Percentiles rank a stretch among this genome's conserved stretches.
Conservation (phyloP, 2,888 invertebrate species). For the Drosophila tripunctata region DNA sequence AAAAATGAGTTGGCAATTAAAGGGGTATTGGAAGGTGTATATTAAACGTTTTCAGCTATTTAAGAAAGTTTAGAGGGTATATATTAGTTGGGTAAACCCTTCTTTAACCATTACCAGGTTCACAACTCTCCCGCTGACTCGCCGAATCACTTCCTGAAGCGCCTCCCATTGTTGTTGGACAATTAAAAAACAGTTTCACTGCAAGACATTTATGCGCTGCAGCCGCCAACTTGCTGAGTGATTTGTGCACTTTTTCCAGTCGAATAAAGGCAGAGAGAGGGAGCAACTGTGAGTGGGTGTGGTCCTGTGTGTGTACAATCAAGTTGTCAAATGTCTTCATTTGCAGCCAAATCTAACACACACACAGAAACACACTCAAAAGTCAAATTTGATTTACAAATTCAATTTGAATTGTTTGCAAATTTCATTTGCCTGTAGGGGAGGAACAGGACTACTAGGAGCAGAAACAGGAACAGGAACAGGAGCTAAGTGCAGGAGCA, state of each 20-base stretch:
- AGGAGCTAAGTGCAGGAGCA: constrained; percentile 19
- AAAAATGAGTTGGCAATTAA: background rate
- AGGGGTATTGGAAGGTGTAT: background rate
- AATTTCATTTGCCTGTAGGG: constrained; percentile 56
- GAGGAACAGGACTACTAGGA: background rate
- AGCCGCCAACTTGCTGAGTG: constrained; percentile 65
- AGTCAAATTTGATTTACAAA: constrained; percentile 63
- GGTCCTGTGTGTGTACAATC: constrained; percentile 51
- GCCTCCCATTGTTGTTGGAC: constrained; percentile 57
- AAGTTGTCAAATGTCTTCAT: constrained; percentile 61
- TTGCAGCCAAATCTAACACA: constrained; percentile 12
- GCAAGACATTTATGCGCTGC: constrained; percentile 68
- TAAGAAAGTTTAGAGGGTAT: constrained; percentile 4
- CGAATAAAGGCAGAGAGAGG: too few species aligned
- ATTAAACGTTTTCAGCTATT: too few species aligned
- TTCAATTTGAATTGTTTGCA: constrained; percentile 73
- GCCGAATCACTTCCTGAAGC: constrained; percentile 52
- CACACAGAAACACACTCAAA: constrained; percentile 27
- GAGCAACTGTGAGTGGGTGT: constrained; percentile 48
- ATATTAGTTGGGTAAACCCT: background rate
- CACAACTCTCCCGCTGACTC: constrained; percentile 48
- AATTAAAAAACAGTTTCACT: constrained; percentile 75
- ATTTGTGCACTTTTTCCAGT: constrained; percentile 60
- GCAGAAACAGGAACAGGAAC: background rate
- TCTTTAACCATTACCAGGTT: constrained; percentile 9